phyloP scores from a whole-genome alignment of 2,797 vertebrate genomes.

The Chelmon rostratus region DNA sequence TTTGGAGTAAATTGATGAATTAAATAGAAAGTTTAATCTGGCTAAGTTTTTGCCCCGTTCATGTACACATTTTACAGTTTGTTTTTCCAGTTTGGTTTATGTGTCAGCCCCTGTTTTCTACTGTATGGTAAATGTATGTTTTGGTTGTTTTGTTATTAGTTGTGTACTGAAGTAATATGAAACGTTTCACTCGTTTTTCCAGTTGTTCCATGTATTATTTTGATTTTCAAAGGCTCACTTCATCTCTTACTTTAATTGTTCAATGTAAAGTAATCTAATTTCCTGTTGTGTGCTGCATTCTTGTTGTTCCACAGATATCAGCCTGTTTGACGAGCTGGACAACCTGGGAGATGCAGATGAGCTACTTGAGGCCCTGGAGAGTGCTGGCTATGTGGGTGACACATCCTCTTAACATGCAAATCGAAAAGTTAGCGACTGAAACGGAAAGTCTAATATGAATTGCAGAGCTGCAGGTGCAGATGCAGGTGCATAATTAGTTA shows the following conservation, averaged over 20 bases:
- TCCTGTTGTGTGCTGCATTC: neutral
- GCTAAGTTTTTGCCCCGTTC: neutral
- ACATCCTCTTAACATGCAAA: constrained; percentile 34
- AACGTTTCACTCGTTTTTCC: neutral
- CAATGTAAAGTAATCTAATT: neutral
- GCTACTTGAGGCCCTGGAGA: constrained; percentile 80
- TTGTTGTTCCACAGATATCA: constrained; percentile 85
- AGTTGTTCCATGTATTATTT: too few relatives aligned
- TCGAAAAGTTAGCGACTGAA: neutral
- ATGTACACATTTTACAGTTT: neutral
- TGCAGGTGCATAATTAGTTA: neutral
- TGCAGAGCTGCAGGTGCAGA: neutral
- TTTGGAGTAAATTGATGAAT: neutral
- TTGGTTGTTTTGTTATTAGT: neutral
- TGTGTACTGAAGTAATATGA: neutral
- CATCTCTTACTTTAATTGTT: neutral
- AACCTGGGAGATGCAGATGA: constrained; percentile 88
- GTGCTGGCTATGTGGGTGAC: constrained; percentile 84
- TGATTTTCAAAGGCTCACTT: neutral
- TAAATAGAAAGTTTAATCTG: neutral
- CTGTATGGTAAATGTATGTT: neutral
- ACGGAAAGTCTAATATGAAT: neutral
- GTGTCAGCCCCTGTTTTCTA: neutral
- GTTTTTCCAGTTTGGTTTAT: neutral
- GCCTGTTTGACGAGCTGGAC: constrained; percentile 92